Evolutionary conservation across 2,888 invertebrate genomes (phyloP).

Genomic region (Zaprionus bogoriensis): DNA sequence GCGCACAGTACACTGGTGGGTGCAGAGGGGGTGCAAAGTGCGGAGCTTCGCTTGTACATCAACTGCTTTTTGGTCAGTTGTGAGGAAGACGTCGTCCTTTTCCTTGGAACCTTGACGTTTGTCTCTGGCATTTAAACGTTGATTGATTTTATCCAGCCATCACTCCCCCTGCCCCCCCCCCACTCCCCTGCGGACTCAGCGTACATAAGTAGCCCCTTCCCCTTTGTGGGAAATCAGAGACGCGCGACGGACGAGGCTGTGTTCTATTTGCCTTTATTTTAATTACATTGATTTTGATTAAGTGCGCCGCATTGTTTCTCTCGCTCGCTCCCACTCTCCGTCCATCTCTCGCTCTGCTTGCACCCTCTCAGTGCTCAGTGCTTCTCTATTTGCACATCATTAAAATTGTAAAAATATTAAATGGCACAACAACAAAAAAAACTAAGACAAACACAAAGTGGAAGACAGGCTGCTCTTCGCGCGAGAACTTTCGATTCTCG

Average conservation of each 20-base stretch:
- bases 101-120: constrained; percentile 37
- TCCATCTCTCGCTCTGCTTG: background rate
- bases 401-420: constrained; percentile 81
- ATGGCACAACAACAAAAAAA: constrained; percentile 62
- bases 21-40: background rate
- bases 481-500: background rate
- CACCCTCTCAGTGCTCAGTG: too few species aligned
- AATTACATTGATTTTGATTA: constrained; percentile 76
- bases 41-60: background rate
- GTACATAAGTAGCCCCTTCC: background rate
- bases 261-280: constrained; percentile 61
- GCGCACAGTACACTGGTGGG: background rate
- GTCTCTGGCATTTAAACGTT: constrained; percentile 58
- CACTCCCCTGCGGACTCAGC: background rate
- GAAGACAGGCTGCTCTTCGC: background rate
- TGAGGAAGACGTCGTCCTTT: background rate
- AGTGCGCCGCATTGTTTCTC: constrained; percentile 49
- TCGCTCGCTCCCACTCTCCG: background rate
- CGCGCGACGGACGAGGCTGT: constrained; percentile 1
- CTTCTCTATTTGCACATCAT: constrained; percentile 82
- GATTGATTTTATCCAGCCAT: constrained; percentile 61
- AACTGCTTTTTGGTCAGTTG: constrained; percentile 33
- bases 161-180: background rate
- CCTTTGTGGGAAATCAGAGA: constrained; percentile 9
- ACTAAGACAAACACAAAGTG: constrained; percentile 55